Evolutionary conservation across 2,113 vertebrate species (phyloP), one percentile per base, ranked within the genome.

Genomic region (Tichodroma muraria): DNA sequence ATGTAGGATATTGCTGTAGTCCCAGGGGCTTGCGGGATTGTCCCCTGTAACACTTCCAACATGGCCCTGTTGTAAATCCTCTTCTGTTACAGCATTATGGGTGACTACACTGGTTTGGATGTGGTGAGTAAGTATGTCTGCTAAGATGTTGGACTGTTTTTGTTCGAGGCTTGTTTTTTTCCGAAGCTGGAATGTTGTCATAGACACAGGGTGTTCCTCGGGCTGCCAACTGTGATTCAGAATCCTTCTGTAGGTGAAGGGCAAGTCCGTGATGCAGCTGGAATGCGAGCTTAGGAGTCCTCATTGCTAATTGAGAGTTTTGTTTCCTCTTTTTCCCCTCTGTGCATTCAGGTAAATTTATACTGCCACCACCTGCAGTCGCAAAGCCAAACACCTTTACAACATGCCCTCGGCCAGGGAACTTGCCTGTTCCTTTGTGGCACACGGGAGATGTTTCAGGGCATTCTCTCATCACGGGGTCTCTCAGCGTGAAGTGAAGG

Each of bases 401-500:
- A 44, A 8, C 2, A 3, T 38, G 9, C 24, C 8, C 38, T 66
- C 60, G 64, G 6, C 23, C 61, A 19, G 13, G 9, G 44, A 54
- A 25, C 16, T 11, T 24, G 3, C 22, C 30, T 54, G 2, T 59
- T 45, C 42, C 25, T 54, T 24, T 63, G 60, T 89, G 69, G 31
- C 45, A 4, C 0, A 1, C 2, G 1, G 35, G 71, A 86, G 54
- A 15, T 35, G n/a, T 63, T 42, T 31, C 5, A 2, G 69, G 30
- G 40, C 1, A 0, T 54, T 63, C 8, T 71, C 2, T 52, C 20
- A 4, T 59, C n/a, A 18, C 2, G 10, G 20, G 21, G 19, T 79
- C 44, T 81, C 0, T 1, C 45, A 76, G 68, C 25, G 3, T 22
- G n/a, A 45, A 50, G 27, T 37, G 38, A 10, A 65, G 56, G 30